Evolutionary conservation across 1,140 invertebrate species (phyloP).

Genomic region (Phenacoccus solenopsis): DNA sequence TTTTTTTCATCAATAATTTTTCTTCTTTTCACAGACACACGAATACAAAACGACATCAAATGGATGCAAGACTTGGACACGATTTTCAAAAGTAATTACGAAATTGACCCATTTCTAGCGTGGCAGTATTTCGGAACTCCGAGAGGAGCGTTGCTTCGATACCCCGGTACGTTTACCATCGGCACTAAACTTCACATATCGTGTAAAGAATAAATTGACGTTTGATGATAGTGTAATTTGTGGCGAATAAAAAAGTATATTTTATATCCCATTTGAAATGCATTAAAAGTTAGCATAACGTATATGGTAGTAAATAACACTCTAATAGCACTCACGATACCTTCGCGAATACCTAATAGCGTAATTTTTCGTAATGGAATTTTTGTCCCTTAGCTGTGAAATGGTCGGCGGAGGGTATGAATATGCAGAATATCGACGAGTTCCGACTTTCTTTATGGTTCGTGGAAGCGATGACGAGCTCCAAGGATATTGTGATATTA

Average conservation of each 20-base stretch:
- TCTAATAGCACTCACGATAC: too few relatives aligned
- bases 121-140: slow-evolving; percentile 97
- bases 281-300: too few relatives aligned
- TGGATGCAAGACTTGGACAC: slow-evolving; percentile 86
- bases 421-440: slow-evolving; percentile 64
- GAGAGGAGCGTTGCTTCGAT: slow-evolving; percentile 78
- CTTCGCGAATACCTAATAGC: too few relatives aligned
- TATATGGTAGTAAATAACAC: too few relatives aligned
- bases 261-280: too few relatives aligned
- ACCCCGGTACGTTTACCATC: slow-evolving; percentile 77
- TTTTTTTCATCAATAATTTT: not conserved
- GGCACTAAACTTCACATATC: too few relatives aligned
- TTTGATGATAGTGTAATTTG: too few relatives aligned
- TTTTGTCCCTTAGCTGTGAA: too few relatives aligned
- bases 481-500: slow-evolving; percentile 88
- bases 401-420: slow-evolving; percentile 55
- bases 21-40: slow-evolving; percentile 43
- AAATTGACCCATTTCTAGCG: slow-evolving; percentile 75
- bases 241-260: too few relatives aligned
- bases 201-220: too few relatives aligned
- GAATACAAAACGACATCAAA: slow-evolving; percentile 72
- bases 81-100: slow-evolving; percentile 82
- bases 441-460: slow-evolving; percentile 84
- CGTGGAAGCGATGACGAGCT: slow-evolving; percentile 86
- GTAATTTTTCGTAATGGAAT: too few relatives aligned